Conservation (phyloP, 2,888 invertebrate genomes). For the Anthoptus insignis region DNA sequence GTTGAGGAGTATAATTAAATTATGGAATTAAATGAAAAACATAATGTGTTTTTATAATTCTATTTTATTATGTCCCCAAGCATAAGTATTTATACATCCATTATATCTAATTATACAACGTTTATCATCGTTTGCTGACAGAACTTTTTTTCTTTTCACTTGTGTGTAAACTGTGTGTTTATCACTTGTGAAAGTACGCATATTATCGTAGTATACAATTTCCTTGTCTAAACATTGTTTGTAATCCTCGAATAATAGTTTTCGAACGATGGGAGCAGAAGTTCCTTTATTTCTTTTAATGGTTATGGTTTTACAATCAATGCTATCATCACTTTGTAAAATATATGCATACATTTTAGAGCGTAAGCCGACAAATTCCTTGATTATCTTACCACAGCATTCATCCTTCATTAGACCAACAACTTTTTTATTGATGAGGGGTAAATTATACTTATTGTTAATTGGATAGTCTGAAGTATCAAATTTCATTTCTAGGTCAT, state of each 20-base stretch:
- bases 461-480: background rate
- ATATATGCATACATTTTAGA: slow-evolving; percentile 1
- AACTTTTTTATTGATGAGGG: background rate
- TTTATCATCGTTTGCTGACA: too few species aligned
- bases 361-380: background rate
- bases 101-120: too few species aligned
- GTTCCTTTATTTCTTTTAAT: slow-evolving; percentile 1
- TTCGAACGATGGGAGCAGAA: background rate
- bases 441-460: background rate
- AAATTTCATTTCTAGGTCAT: background rate
- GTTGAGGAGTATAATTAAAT: too few species aligned
- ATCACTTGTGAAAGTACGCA: too few species aligned
- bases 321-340: background rate
- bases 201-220: background rate
- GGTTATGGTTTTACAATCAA: background rate
- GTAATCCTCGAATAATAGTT: background rate
- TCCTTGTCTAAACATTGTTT: background rate
- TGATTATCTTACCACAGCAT: background rate
- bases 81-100: too few species aligned
- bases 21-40: too few species aligned
- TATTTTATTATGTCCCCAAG: too few species aligned
- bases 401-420: background rate
- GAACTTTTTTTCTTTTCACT: too few species aligned
- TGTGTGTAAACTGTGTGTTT: too few species aligned
- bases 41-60: too few species aligned